Base-by-base conservation (phyloP, 2,888 invertebrate species). In the Therioaphis trifolii region DNA sequence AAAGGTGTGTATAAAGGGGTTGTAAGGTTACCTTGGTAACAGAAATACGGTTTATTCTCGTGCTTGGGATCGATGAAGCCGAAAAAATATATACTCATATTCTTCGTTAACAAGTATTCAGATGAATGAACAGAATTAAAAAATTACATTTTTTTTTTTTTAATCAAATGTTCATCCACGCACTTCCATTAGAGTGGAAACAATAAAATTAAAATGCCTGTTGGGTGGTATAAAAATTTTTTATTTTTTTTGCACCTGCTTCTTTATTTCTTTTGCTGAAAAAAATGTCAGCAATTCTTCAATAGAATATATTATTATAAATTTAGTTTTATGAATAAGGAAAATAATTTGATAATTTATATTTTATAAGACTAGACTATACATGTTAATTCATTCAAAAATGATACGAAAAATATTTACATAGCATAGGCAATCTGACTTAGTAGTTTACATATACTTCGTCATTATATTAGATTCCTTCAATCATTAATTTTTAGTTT, bases 1-100 rank as follows among this genome's bases (percentile, higher is more conserved):
- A 80, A 72, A 80, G 69, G 71, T 71, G 72, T 72, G 61, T 55
- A 66, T 12, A 61, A 80, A 80, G 80, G 71, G 80, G 79, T 79
- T 46, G 49, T n/a, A 2, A 7, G 61, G 80, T 80, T 80, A 80
- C 80, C 80, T 71, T 35, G 71, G 72, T 55, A 80, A 80, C 80
- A 71, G 71, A 71, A 78, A 58, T 72, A 78, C 49, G 71, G 80
- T 72, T 61, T 49, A 21, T 71, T 80, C 80, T 49, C 11, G 72
- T 49, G 61, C 46, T 69, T 40, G 35, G 29, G 72, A 80, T 79
- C 79, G 69, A 79, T 79, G 79, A 79, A 43, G 55, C 79, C n/a
- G 21, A 52, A 66, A 69, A 15, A 18, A 21, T 24, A 63, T 76
- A 63, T 46, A 76, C 46, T 76, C 46, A 29, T 75, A 58, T 29